A percentile compares a stretch with the other conserved stretches of the same genome.
These are phyloP conservation scores for Nyctereutes procyonoides DNA, from an alignment of 2,113 vertebrate genomes.

Conservation along the genomic window DNA sequence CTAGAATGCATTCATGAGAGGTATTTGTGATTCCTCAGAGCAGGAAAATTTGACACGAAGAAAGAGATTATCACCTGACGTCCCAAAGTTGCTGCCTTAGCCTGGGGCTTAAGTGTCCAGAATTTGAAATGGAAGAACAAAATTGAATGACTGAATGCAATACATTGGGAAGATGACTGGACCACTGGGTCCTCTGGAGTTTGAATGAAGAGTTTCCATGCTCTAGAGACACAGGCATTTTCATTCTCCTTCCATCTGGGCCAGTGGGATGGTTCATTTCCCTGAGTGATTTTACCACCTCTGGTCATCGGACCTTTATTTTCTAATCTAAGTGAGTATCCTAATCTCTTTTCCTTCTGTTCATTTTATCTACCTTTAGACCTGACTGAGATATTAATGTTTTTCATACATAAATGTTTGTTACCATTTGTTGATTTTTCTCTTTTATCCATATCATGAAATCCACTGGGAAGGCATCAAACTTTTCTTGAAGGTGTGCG, in stretches of 20 bases:
- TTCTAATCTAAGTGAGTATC: not conserved
- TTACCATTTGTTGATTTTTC: not conserved
- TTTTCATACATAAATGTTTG: not conserved
- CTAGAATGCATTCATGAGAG: not conserved
- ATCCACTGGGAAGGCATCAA: not conserved
- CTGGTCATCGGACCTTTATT: not conserved
- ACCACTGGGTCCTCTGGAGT: not conserved
- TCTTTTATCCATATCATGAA: not conserved
- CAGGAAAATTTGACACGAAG: not conserved
- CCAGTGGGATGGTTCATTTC: not conserved
- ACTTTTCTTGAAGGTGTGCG: not conserved
- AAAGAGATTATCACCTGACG: not conserved
- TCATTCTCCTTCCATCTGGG: not conserved
- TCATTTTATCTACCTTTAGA: not conserved
- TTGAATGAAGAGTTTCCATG: not conserved
- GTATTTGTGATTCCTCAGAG: not conserved
- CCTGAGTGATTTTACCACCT: not conserved
- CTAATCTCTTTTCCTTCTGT: not conserved
- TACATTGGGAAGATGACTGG: not conserved
- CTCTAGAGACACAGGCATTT: fast-evolving
- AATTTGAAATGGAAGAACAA: not conserved
- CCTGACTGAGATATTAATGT: not conserved
- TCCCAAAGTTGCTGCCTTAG: not conserved
- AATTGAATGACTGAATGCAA: fast-evolving
- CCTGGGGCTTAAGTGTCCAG: not conserved